Percentiles rank a stretch among this genome's conserved stretches.
Conservation (phyloP, 2,113 vertebrate species). For the Oreotrochilus melanogaster region DNA sequence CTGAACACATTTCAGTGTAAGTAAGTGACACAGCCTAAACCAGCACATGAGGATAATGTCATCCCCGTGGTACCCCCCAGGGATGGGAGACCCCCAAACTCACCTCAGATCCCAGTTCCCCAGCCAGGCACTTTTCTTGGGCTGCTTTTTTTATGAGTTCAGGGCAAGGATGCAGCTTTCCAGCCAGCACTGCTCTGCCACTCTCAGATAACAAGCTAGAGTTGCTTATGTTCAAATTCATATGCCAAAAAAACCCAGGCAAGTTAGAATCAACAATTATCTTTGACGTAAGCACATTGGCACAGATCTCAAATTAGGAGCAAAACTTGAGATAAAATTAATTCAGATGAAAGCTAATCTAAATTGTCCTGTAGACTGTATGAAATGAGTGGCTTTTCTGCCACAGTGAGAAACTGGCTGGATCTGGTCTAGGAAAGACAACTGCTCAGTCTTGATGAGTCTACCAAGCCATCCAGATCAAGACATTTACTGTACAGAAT, state of each 20-base stretch:
- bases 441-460: neutral
- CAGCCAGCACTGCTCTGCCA: rapidly evolving
- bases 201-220: neutral
- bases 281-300: neutral
- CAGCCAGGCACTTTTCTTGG: neutral
- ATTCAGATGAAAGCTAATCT: neutral
- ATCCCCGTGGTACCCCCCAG: neutral
- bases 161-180: neutral
- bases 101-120: neutral
- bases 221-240: neutral
- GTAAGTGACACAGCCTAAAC: neutral
- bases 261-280: neutral
- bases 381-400: neutral
- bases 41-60: neutral
- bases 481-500: neutral
- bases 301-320: neutral
- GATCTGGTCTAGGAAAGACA: neutral
- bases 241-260: neutral
- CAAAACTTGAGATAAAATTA: neutral
- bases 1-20: neutral
- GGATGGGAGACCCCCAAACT: neutral
- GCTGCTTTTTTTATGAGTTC: neutral
- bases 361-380: neutral
- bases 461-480: neutral
- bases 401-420: neutral